These are phyloP conservation scores for Heliconius erato DNA, from an alignment of 2,888 invertebrate species.

Conservation along the genomic window DNA sequence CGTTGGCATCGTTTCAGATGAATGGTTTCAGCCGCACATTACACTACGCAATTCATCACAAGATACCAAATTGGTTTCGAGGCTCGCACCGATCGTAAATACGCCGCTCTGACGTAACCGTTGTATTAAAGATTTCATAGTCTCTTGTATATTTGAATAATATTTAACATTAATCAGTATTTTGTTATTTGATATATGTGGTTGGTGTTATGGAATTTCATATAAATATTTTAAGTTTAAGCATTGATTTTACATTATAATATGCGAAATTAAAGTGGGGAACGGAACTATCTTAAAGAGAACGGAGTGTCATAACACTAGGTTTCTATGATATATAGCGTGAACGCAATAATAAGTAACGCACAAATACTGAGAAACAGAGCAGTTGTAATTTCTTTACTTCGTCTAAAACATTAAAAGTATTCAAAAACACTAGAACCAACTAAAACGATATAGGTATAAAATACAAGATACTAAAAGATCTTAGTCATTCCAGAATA, in stretches of 20 bases:
- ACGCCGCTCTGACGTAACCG: constrained; percentile 42
- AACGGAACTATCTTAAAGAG: no score
- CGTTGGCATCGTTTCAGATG: constrained; percentile 52
- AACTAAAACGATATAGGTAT: not conserved
- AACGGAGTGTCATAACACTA: no score
- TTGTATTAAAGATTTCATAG: constrained; percentile 39
- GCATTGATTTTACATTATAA: no score
- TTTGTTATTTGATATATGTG: not conserved
- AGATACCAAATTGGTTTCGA: constrained; percentile 49
- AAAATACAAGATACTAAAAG: not conserved
- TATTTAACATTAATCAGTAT: not conserved
- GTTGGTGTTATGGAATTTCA: not conserved
- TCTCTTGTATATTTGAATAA: constrained; percentile 18
- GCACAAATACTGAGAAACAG: not conserved
- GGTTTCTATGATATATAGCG: no score
- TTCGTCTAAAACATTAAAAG: not conserved
- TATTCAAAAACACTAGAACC: constrained; percentile 3
- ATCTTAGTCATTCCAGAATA: not conserved
- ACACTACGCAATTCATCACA: constrained; percentile 52
- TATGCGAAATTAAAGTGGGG: no score
- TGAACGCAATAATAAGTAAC: not conserved
- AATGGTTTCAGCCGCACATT: constrained; percentile 53
- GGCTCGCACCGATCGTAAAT: constrained; percentile 45
- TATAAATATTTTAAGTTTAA: not conserved
- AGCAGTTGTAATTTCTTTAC: not conserved